Base-by-base conservation (phyloP, 1,140 invertebrate species). In the Drosophila miranda region DNA sequence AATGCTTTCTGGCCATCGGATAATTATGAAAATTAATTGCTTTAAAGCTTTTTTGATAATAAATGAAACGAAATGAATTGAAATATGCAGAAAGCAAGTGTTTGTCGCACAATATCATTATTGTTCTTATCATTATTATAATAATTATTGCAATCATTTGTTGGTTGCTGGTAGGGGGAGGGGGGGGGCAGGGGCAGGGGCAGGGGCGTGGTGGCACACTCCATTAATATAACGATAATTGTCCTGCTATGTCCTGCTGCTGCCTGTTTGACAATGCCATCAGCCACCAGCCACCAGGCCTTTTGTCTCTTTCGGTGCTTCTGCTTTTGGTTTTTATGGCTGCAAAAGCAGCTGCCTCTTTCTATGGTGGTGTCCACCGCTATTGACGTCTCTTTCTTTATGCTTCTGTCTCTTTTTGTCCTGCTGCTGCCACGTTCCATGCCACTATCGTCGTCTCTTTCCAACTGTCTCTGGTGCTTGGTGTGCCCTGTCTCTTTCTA, bases 21-120 rank as follows among this genome's bases (percentile, higher is more conserved):
- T 68, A 54, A 43, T 75, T 75, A 68, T 69, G 72, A 52, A 80
- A 80, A 80, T 86, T 76, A 86, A 84, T 86, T 86, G 81, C 60
- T 38, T 59, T 57, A 46, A 62, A 64, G 48, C 46, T 67, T 83
- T 79, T 73, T 79, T 73, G 60, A 61, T 50, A 64, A 83, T 83
- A 75, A 82, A 82, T 83, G 34, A 38, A 78, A 48, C 63, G 60
- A 75, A 82, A 82, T 78, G 34, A 38, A 78, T 45, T 67, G 60
- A 59, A 83, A 82, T 43, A 59, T 67, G 52, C 60, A 59, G 42
- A 52, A 64, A 43, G 44, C 43, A 26, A 57, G 56, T 23, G 21
- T 43, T 23, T 13, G 4, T 38, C 11, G 11, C 62, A 51, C 48
- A 51, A 50, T 68, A 58, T 58, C 60, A 19, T 54, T 42, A 60